Base-by-base conservation (phyloP, 2,797 vertebrate species). In the Neostethus bicornis region DNA sequence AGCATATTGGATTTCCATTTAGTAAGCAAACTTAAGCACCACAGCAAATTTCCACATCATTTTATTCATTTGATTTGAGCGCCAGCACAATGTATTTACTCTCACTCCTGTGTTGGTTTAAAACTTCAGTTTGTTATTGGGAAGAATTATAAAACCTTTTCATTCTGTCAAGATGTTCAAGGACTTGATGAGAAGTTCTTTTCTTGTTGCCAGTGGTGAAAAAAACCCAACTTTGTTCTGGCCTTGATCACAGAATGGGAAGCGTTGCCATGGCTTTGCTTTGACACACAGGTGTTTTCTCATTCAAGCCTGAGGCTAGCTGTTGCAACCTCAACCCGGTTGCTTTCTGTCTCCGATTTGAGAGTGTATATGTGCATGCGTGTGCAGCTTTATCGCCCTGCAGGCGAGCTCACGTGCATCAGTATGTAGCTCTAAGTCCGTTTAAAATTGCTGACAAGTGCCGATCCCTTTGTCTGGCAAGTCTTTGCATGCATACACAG, bases 371-470 rank as follows among this genome's bases (percentile, higher is more conserved):
- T 12, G 37, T 38, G 51, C 56, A 17, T 37, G 29, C 7, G 7
- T 49, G 57, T 68, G 68, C 28, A 52, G 51, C 48, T 69, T 69
- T 74, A 53, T 56, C 57, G 55, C 71, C 71, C 73, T 78, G 58
- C 25, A 48, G 69, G 73, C 55, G n/a, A 73, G 47, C 65, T 67
- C 61, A 61, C 79, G 46, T 71, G 71, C 62, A n/a, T 72, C 75
- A 47, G 57, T 59, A 66, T 75, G 79, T 69, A 69, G 66, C 71
- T 72, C 70, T 77, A 59, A 80, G 83, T 84, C 80, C 48, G 32
- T 83, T 84, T 47, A 71, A 79, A 89, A 85, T 81, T 61, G 80
- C 87, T 86, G 83, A 89, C 85, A 84, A 85, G 84, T 64, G 81
- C 60, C 73, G 43, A 87, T 87, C 83, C 79, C 73, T 84, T 88